These are phyloP conservation scores for Aphis craccivora DNA, from an alignment of 1,140 invertebrate species.

Conservation along the genomic window DNA sequence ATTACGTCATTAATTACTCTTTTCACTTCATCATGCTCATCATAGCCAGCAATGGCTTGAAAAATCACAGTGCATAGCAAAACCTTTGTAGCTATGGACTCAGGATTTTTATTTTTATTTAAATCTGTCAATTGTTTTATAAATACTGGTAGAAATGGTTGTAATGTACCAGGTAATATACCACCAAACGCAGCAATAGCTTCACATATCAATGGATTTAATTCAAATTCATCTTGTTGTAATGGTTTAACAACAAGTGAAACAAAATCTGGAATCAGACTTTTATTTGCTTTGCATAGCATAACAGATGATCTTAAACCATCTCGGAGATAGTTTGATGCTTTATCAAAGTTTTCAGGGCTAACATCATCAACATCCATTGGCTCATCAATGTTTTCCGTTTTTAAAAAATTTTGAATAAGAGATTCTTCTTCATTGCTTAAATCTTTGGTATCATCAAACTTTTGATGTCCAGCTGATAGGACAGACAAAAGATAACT, in stretches of 20 bases:
- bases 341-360: neutral
- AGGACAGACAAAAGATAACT: conserved; percentile 49
- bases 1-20: conserved; percentile 70
- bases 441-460: neutral
- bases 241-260: conserved; percentile 40
- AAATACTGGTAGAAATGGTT: conserved; percentile 65
- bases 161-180: conserved; percentile 41
- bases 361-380: neutral
- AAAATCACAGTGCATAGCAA: conserved; percentile 83
- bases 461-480: neutral
- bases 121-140: conserved; percentile 66
- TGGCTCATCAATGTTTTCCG: neutral
- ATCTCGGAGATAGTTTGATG: conserved; percentile 33
- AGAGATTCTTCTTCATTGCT: neutral
- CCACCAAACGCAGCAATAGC: conserved; percentile 47
- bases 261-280: conserved; percentile 34
- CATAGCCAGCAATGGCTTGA: conserved; percentile 75
- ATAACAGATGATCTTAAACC: conserved; percentile 46
- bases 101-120: conserved; percentile 26
- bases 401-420: neutral
- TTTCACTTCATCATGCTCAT: conserved; percentile 68
- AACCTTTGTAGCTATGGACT: conserved; percentile 64
- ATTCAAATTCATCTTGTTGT: conserved; percentile 12
- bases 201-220: conserved; percentile 54
- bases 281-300: conserved; percentile 52